Percentiles rank a stretch among this genome's conserved stretches.
Evolutionary conservation across 2,113 vertebrate genomes (phyloP).

Genomic region (Burhinus oedicnemus): DNA sequence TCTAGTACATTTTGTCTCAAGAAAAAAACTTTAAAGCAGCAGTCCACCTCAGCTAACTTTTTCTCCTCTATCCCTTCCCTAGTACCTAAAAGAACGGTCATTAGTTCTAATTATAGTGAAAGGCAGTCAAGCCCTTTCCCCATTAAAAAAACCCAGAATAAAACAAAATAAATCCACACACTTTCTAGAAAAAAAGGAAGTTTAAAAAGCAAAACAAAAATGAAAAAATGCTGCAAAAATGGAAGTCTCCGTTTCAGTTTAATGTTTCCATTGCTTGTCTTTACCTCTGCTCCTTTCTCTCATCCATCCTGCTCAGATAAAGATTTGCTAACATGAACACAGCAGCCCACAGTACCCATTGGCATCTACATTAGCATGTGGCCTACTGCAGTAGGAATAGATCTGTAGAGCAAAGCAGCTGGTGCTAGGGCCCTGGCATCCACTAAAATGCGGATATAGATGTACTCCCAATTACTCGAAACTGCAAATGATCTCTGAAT

Average conservation of each 20-base stretch:
- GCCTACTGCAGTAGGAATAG: background rate
- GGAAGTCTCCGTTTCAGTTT: background rate
- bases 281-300: background rate
- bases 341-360: background rate
- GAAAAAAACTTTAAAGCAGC: background rate
- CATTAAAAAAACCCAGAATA: background rate
- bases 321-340: background rate
- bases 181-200: background rate
- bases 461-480: background rate
- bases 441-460: background rate
- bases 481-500: background rate
- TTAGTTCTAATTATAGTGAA: background rate
- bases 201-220: background rate
- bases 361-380: background rate
- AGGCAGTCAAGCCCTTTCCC: background rate
- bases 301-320: background rate
- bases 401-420: background rate
- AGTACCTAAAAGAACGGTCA: background rate
- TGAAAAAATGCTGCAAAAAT: background rate
- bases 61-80: background rate
- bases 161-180: background rate
- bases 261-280: background rate
- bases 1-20: conserved; percentile 54
- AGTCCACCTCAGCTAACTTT: background rate
- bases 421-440: background rate